phyloP scores from a whole-genome alignment of 2,797 vertebrate genomes.

The Morelia viridis region DNA sequence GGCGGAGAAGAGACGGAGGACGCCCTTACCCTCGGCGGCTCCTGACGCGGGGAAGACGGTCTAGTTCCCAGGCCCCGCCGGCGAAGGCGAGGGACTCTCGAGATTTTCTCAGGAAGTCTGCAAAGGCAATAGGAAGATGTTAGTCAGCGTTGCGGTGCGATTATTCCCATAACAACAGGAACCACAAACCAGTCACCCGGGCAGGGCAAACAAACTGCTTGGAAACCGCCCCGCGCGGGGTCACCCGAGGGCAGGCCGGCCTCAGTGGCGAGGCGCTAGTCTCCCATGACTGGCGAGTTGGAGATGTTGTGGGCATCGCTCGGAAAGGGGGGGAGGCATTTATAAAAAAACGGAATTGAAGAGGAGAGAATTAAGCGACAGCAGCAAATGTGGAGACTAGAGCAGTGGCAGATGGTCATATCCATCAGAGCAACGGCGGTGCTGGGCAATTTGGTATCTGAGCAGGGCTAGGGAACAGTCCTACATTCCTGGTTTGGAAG shows the following conservation, averaged over 20 bases:
- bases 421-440: neutral
- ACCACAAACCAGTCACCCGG: slow-evolving; percentile 18
- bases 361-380: neutral
- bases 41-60: neutral
- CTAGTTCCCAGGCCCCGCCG: neutral
- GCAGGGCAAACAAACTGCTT: neutral
- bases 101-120: slow-evolving; percentile 18
- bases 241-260: neutral
- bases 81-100: neutral
- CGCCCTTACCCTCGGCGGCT: neutral
- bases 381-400: neutral
- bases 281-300: neutral
- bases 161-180: slow-evolving; percentile 36
- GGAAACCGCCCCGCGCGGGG: slow-evolving; percentile 12
- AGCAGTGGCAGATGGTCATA: neutral
- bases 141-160: neutral
- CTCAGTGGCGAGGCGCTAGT: neutral
- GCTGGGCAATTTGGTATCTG: neutral
- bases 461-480: neutral
- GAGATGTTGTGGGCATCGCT: neutral
- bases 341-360: no score
- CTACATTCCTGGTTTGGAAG: neutral
- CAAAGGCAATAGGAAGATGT: slow-evolving; percentile 18
- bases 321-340: neutral
- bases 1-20: neutral